phyloP scores from a whole-genome alignment of 2,888 invertebrate genomes.

The Bhutanitis thaidina region DNA sequence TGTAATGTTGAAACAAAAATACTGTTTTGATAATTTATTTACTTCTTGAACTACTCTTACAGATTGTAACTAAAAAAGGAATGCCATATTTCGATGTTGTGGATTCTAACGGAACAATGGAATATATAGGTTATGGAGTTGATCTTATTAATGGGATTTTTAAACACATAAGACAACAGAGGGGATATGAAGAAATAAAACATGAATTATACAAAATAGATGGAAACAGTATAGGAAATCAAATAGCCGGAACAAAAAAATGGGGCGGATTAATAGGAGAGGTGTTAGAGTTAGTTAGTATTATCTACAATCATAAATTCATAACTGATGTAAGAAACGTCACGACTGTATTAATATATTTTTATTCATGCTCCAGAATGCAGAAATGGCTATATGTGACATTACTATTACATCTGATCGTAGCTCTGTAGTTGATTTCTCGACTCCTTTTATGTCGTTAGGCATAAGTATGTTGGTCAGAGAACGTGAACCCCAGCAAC shows the following conservation, averaged over 20 bases:
- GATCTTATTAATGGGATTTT: constrained; percentile 90
- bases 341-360: background rate
- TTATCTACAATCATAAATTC: background rate
- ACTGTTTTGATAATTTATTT: background rate
- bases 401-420: constrained; percentile 95
- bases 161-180: constrained; percentile 40
- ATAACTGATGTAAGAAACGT: too few species aligned
- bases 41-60: constrained; percentile 45
- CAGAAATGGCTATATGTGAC: constrained; percentile 95
- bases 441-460: constrained; percentile 97
- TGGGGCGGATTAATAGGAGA: constrained; percentile 89
- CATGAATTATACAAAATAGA: constrained; percentile 84
- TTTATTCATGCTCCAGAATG: constrained; percentile 81
- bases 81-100: constrained; percentile 52
- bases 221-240: constrained; percentile 84
- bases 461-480: constrained; percentile 93
- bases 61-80: constrained; percentile 78
- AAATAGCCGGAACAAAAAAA: constrained; percentile 82
- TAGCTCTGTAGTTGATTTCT: constrained; percentile 93
- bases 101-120: constrained; percentile 42
- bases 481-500: constrained; percentile 86
- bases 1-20: too few species aligned
- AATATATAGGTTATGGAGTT: constrained; percentile 90
- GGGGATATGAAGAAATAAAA: constrained; percentile 56
- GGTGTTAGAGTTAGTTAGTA: constrained; percentile 85